These are phyloP conservation scores for Anoura caudifer DNA, from an alignment of 2,113 vertebrate genomes.

Conservation along the genomic window DNA sequence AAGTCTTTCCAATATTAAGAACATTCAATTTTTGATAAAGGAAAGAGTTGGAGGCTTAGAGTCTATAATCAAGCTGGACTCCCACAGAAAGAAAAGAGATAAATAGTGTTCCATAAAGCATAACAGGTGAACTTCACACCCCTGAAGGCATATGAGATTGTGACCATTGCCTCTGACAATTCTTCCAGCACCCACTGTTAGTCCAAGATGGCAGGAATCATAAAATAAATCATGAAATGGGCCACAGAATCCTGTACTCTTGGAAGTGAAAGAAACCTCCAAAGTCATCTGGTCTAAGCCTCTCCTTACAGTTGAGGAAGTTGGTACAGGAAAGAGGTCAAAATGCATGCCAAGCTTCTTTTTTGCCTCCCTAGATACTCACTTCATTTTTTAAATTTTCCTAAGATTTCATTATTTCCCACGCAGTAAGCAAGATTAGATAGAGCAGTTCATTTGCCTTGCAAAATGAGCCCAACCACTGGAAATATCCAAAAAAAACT, in stretches of 20 bases:
- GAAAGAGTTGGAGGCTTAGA: background rate
- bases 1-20: slow-evolving; percentile 24
- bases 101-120: background rate
- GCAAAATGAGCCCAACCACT: background rate
- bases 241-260: background rate
- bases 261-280: background rate
- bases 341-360: background rate
- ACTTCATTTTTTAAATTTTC: background rate
- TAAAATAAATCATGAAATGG: background rate
- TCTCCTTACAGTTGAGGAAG: background rate
- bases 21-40: background rate
- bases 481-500: slow-evolving; percentile 6
- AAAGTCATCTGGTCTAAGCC: background rate
- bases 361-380: background rate
- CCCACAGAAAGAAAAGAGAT: background rate
- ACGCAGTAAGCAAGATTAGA: background rate
- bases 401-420: background rate
- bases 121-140: background rate
- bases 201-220: background rate
- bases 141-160: slow-evolving; percentile 11
- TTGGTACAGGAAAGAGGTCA: background rate
- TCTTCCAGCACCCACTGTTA: background rate
- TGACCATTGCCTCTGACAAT: background rate
- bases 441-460: background rate
- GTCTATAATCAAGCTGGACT: background rate